Evolutionary conservation across 2,113 vertebrate species (phyloP).

Genomic region (Poeciliopsis occidentalis): DNA sequence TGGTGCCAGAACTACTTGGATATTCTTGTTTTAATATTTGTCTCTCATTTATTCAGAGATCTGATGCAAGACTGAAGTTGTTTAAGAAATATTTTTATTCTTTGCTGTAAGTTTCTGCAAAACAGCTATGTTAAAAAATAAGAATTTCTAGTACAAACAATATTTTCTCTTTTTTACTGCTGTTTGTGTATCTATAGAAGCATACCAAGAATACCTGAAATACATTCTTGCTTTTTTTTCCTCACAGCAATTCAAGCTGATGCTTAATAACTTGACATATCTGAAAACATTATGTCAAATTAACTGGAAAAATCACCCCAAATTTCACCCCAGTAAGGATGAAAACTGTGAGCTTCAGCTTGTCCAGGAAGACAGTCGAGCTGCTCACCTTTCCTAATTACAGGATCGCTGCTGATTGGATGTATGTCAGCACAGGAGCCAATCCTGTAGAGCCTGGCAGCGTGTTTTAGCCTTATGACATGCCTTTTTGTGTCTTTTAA

Average conservation of each 20-base stretch:
- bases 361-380: slow-evolving; percentile 31
- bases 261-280: neutral
- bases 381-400: slow-evolving; percentile 68
- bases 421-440: slow-evolving; percentile 59
- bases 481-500: slow-evolving; percentile 79
- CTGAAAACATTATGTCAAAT: neutral
- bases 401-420: slow-evolving; percentile 71
- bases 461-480: slow-evolving; percentile 56
- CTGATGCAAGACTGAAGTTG: slow-evolving; percentile 44
- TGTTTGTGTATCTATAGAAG: slow-evolving; percentile 2
- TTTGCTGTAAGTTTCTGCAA: neutral
- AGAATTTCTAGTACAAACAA: slow-evolving; percentile 11
- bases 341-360: slow-evolving; percentile 52
- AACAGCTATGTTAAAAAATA: neutral
- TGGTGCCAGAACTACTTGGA: slow-evolving; percentile 18
- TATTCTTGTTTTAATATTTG: slow-evolving; percentile 12
- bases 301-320: neutral
- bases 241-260: neutral
- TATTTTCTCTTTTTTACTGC: neutral
- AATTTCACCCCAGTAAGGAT: slow-evolving; percentile 48
- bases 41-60: slow-evolving; percentile 32
- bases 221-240: neutral
- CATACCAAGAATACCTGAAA: neutral
- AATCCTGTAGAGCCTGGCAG: slow-evolving; percentile 74
- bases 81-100: slow-evolving; percentile 37